Evolutionary conservation across 1,140 invertebrate species (phyloP), one percentile per base, ranked within the genome.

Genomic region (Neodiprion pinetum): DNA sequence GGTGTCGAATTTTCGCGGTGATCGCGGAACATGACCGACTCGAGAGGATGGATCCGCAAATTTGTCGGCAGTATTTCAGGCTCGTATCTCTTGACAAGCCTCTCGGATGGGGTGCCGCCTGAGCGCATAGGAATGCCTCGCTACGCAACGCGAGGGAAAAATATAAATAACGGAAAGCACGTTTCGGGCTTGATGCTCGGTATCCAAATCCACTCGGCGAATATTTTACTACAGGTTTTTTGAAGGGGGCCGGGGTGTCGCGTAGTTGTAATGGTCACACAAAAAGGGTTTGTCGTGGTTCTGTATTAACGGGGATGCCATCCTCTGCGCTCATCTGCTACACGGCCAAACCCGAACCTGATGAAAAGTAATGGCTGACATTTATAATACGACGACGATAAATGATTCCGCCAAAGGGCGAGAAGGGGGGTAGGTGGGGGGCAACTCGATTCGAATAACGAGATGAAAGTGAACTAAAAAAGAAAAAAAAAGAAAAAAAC

Each of bases 401-500:
- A 40, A 40, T 40, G 28, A 40, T 40, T 40, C 28, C 28, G 28
- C 28, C 28, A 40, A 40, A 40, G 5, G 28, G 28, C 1, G 5
- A 0, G 28, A 5, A 5, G 28, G 28, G 28, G 28, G 28, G 28
- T 2, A 5, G 28, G 28, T 1, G 28, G 28, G 28, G 28, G 28
- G 28, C 5, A 40, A 5, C 28, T 40, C 5, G 28, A 40, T 40
- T 40, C 28, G 28, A 40, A 40, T 40, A 40, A 40, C 28, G 28
- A 40, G 28, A 40, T 40, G 2, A 40, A 40, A 40, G 28, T 40
- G 1, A 73, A 73, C 14, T 67, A 67, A 67, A 47, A 67, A 67
- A 2, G 40, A n/a, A 48, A 48, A 73, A 48, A 65, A 67, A 67
- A 73, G 23, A 73, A 73, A 73, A 40, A 49, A 73, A 67, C 50